Base-by-base conservation (phyloP, 2,888 invertebrate species). In the Metalampra italica region DNA sequence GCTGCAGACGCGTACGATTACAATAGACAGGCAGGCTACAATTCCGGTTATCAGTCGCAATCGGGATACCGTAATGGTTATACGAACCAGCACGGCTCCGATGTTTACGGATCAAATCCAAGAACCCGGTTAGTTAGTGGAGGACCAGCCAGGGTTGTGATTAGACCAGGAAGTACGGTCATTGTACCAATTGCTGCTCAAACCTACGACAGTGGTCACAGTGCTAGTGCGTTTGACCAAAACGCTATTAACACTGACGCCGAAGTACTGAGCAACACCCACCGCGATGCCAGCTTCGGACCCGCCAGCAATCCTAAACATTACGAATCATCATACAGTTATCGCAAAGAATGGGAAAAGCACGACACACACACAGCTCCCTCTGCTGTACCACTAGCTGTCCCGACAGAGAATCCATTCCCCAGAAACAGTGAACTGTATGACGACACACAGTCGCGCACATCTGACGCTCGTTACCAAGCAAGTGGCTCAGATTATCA, bases 311-410 rank as follows among this genome's bases (percentile, higher is more conserved):
- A 65, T 29, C 65, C 65, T 11, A 88, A 81, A 59, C 75, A 75
- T 54, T 88, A 87, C 47, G 82, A 89, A 60, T 77, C 87, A 9
- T 77, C 84, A 13, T 88, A 86, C 53, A 82, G 71, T 47, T 89
- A 89, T 52, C 74, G 64, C 37, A 90, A 89, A 57, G 67, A 83
- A 71, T 89, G 88, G 89, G 88, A 90, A 64, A 86, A 82, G 57
- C 86, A 84, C 52, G 69, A 81, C 45, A 66, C 69, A 8, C 59
- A 66, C n/a, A 44, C 29, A 22, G 12, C 9, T 3, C 83, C 86
- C 14, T 57, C 62, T 30, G 55, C 59, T 29, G 50, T 62, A 22
- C 55, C 70, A 44, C 43, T 67, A 37, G 49, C 64, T 45, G 54
- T 70, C 36, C 71, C 80, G 12, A 78, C 77, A 7, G 63, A 60